Evolutionary conservation across 2,888 invertebrate genomes (phyloP), one percentile per base, ranked within the genome.

Genomic region (Netelia virgata): DNA sequence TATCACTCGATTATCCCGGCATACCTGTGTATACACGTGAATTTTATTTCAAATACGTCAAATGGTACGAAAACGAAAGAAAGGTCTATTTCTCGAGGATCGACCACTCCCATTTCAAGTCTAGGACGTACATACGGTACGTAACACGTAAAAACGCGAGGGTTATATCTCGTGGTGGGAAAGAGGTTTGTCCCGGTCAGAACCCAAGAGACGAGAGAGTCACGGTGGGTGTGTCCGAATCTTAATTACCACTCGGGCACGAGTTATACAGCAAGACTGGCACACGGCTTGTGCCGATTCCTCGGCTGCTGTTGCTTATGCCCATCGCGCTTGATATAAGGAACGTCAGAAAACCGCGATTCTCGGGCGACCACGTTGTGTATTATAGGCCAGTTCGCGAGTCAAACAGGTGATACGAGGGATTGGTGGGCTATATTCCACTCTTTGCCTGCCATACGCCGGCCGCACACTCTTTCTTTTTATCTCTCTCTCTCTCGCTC

Each of bases 191-290:
- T 82, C 81, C 84, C 90, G 90, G 90, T 90, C 91, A 90, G 91
- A 91, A 82, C 92, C 92, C 92, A 91, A 89, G 92, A 92, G 92
- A 93, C 92, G 91, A 64, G 41, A 64, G 88, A 89, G 90, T 90
- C 90, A 90, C 89, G 89, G 87, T 93, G 93, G 93, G 93, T 93
- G 93, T 93, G 93, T 92, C 93, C 89, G 93, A 93, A 93, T 93
- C 93, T 93, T 93, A 93, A 93, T 93, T 93, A 93, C 90, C 90
- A 82, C 83, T 75, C 84, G 84, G 80, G 79, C 66, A 50, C 83
- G 83, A 84, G 72, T 81, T 84, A 85, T 82, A 83, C 84, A 72
- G 75, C 83, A 47, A 14, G 16, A 36, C 55, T 72, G 59, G 72
- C 63, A 73, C 64, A 74, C 82, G 50, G 74, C 64, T 78, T 73